Conservation (phyloP, 35 echinoderm and acorn worm genomes). For the Ophiothrix spiculata region DNA sequence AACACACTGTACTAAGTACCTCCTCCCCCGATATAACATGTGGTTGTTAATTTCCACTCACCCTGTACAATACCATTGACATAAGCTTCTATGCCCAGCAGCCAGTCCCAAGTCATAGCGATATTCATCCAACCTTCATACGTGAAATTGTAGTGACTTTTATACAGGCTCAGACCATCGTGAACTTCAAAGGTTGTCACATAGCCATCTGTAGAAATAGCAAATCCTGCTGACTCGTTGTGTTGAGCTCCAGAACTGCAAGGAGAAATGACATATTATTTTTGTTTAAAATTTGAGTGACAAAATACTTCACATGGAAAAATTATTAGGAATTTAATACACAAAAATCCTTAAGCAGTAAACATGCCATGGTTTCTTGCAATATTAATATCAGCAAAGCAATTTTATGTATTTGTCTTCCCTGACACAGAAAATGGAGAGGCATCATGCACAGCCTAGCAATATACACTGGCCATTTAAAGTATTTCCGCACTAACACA, state of each 20-base stretch:
- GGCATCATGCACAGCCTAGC: no score
- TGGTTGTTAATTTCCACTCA: slow-evolving; percentile 19
- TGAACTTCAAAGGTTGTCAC: slow-evolving; percentile 54
- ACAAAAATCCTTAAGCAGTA: no score
- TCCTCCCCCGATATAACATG: background rate
- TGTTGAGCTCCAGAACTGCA: slow-evolving; percentile 71
- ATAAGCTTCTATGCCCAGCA: slow-evolving; percentile 45
- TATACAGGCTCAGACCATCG: slow-evolving; percentile 34
- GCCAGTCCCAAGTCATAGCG: slow-evolving; percentile 52
- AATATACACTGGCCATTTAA: no score
- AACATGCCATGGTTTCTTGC: no score
- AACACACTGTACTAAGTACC: background rate
- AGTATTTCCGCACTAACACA: no score
- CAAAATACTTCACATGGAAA: no score
- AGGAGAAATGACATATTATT: background rate
- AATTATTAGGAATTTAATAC: no score
- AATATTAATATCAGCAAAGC: no score
- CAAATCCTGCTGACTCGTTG: slow-evolving; percentile 60
- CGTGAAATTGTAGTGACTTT: slow-evolving; percentile 1
- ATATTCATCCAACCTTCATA: slow-evolving; percentile 71
- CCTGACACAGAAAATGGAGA: no score
- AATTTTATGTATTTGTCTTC: no score
- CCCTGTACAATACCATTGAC: slow-evolving; percentile 56
- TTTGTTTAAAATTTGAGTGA: no score
- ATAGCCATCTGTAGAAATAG: slow-evolving; percentile 49